Evolutionary conservation across 2,797 vertebrate genomes (phyloP), one percentile per base, ranked within the genome.

Genomic region (Alosa sapidissima): DNA sequence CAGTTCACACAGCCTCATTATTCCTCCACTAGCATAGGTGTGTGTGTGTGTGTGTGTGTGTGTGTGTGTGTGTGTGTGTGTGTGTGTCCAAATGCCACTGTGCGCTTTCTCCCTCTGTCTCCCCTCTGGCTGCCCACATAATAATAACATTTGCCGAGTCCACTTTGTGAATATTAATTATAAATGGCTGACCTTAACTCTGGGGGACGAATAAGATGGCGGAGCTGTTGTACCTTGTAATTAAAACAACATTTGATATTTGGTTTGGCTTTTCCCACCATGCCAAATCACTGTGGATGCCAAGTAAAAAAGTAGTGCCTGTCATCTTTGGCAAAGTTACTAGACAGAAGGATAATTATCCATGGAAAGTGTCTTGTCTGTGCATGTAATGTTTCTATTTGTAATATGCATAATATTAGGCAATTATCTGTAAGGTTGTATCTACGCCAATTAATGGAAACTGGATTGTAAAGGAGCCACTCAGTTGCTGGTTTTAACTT

Each of bases 101-200:
- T 45, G 36, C 3, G 5, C 68, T 45, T 19, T 19, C 68, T 45
- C 36, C 33, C 36, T 45, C 62, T 14, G 62, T 13, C 62, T 68
- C 62, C 62, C 62, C 62, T 36, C 33, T 75, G 68, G 68, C 68
- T 16, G 68, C 36, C 36, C 5, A 19, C 68, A 45, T 36, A 75
- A 75, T 72, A 33, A 72, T 75, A 75, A 75, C 68, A 75, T 75
- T 75, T 75, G 36, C 68, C 1, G 36, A 75, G 36, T 45, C 68
- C 68, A 75, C 36, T 75, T 75, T 41, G 68, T 16, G 16, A 75
- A 75, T 75, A 75, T 45, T 75, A 41, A 75, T 75, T 75, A 68
- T 68, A 68, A 75, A 75, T 45, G 68, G 28, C 36, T 75, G 68
- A 75, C 68, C 68, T 75, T 75, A 75, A 36, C 68, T 75, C 11